Percentiles rank a stretch among this genome's conserved stretches.
These are phyloP conservation scores for Diplodus puntazzo DNA, from an alignment of 2,797 vertebrate species.

Conservation along the genomic window DNA sequence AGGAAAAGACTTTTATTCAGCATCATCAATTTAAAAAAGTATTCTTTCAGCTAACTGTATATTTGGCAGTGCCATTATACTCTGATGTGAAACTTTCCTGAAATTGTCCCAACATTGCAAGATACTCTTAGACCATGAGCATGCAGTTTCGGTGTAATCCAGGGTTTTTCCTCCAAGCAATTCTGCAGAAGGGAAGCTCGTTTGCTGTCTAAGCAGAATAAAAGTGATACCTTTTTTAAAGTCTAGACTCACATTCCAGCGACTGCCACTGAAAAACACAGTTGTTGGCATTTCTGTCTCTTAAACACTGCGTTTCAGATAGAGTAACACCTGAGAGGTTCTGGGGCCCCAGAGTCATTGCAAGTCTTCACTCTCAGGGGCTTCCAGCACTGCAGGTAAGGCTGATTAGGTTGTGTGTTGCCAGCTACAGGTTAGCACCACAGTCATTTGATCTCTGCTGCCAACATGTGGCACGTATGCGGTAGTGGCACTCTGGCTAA, in stretches of 20 bases:
- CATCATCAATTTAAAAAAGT: not conserved
- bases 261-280: not conserved
- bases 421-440: too few species aligned
- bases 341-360: not conserved
- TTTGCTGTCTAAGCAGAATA: not conserved
- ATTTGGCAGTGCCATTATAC: not conserved
- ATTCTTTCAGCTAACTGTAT: not conserved
- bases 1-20: not conserved
- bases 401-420: not conserved
- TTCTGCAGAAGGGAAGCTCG: not conserved
- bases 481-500: constrained; percentile 1
- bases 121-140: not conserved
- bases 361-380: not conserved
- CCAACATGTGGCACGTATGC: constrained; percentile 18
- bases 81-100: not conserved
- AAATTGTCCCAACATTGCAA: not conserved
- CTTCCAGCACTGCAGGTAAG: not conserved
- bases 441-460: constrained; percentile 42
- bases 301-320: not conserved
- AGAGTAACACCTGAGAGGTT: not conserved
- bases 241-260: not conserved
- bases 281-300: not conserved
- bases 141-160: not conserved
- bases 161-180: not conserved
- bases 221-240: not conserved